Evolutionary conservation across 2,113 vertebrate species (phyloP), one percentile per base, ranked within the genome.

Genomic region (Sylvia atricapilla): DNA sequence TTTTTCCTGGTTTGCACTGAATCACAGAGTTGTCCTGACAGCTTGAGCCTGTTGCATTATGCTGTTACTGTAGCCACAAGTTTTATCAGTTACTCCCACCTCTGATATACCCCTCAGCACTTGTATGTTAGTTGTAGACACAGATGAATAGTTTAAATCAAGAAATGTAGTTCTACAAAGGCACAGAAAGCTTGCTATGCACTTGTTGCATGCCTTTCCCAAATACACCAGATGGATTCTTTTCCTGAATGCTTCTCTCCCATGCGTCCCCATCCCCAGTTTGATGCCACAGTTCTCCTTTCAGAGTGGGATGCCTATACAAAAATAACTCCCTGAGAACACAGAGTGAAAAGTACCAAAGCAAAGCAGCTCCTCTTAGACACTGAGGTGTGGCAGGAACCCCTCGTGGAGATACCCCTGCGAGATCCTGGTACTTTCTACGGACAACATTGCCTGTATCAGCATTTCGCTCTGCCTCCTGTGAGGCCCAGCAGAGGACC

Each of bases 341-440:
- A 76, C 20, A n/a, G 20, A 56, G 47, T 55, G 63, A 47, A 60
- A 89, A 91, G n/a, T 11, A n/a, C 52, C 47, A 60, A 87, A 86
- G 77, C 39, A 87, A 62, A 0, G 2, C 25, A 39, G 33, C 8
- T 73, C 47, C 68, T 77, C 59, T 41, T 43, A 75, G 63, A 81
- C 37, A 41, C 35, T 7, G 30, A 89, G 74, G 49, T 77, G 41
- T 16, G 50, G 43, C 84, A 95, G 41, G 1, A 0, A 27, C 12
- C 30, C 18, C 41, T 11, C 52, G n/a, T 1, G 9, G 60, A 92
- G 49, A 44, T 23, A 50, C 1, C 20, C 22, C 20, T 33, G 11
- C 0, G 0, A 60, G 25, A 41, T 44, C 10, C 41, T 0, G 0
- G 23, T 46, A 11, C 43, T 55, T 69, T 58, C 55, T 88, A 35